Conservation (phyloP, 2,113 vertebrate genomes). For the Eurystomus gularis region DNA sequence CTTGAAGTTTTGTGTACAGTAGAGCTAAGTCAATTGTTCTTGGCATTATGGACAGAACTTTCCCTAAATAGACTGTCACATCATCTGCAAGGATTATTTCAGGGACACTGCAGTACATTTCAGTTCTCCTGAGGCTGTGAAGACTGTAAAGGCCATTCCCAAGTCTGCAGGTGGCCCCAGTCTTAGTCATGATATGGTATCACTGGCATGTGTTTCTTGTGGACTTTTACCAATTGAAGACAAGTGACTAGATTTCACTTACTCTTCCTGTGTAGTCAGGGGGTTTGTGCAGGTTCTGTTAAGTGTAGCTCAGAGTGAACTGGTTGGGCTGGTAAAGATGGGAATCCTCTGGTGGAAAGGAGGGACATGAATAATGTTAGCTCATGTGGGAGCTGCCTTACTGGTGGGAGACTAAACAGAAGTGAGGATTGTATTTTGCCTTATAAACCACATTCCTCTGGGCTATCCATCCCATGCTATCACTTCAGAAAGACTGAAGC, state of each 20-base stretch:
- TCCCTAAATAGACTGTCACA: not conserved
- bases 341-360: not conserved
- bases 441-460: not conserved
- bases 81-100: not conserved
- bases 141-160: not conserved
- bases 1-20: not conserved
- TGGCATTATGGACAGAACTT: not conserved
- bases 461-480: not conserved
- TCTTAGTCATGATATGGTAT: not conserved
- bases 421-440: not conserved
- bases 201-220: not conserved
- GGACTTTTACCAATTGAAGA: not conserved
- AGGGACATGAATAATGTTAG: not conserved
- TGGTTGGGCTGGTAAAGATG: not conserved
- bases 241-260: not conserved
- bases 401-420: not conserved
- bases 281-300: not conserved
- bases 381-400: not conserved
- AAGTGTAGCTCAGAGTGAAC: not conserved
- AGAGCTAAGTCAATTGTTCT: not conserved
- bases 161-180: not conserved
- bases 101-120: not conserved
- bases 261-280: not conserved
- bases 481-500: not conserved
- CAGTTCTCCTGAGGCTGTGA: not conserved